Evolutionary conservation across 2,888 invertebrate genomes (phyloP).

Genomic region (Drosophila nr. perissopoda): DNA sequence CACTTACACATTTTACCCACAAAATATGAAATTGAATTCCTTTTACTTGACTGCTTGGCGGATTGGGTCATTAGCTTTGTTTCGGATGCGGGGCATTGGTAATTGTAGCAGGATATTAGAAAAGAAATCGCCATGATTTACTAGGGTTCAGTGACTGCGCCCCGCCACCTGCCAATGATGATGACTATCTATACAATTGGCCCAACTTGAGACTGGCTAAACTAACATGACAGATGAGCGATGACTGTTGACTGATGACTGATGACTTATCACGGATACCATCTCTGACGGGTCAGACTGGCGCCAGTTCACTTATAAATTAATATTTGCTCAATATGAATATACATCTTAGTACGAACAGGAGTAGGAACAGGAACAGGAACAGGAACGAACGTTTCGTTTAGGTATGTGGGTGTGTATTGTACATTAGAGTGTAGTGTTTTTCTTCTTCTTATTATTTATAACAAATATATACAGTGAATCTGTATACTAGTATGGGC

Average conservation of each 20-base stretch:
- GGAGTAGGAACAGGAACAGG: background rate
- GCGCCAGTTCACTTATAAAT: background rate
- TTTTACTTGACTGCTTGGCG: background rate
- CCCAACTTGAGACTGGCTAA: background rate
- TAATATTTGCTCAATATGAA: background rate
- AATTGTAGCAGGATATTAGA: background rate
- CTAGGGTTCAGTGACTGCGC: background rate
- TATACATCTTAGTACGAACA: background rate
- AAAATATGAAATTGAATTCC: background rate
- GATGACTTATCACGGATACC: background rate
- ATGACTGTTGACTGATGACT: slow-evolving; percentile 1
- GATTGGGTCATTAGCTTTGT: background rate
- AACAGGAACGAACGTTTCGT: background rate
- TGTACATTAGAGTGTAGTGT: background rate
- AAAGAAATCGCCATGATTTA: background rate
- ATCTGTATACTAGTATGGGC: background rate
- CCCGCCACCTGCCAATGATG: background rate
- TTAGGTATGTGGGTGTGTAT: accelerated
- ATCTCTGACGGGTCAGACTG: background rate
- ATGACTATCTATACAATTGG: background rate
- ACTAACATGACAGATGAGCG: slow-evolving; percentile 2
- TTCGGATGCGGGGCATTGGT: slow-evolving; percentile 1
- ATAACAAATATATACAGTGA: background rate
- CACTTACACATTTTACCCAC: background rate
- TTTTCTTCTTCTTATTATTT: background rate